Evolutionary conservation across 1,140 invertebrate species (phyloP).

Genomic region (Linepithema humile): DNA sequence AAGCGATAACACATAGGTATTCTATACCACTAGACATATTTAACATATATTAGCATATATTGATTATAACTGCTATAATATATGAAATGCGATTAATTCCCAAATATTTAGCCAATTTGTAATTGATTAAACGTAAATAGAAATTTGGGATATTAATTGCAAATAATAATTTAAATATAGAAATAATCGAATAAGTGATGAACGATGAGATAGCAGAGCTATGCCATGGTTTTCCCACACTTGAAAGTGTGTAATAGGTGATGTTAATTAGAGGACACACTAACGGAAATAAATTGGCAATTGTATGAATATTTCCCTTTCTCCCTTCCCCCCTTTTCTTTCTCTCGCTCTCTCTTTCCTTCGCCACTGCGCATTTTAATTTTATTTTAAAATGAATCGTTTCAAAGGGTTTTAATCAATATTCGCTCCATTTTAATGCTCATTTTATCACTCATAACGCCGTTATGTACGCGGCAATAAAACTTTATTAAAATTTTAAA

Average conservation of each 20-base stretch:
- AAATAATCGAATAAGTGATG: conserved; percentile 32
- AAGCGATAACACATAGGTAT: neutral
- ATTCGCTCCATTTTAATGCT: neutral
- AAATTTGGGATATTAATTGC: too few relatives aligned
- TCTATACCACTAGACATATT: neutral
- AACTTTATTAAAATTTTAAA: conserved; percentile 29
- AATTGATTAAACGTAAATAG: too few relatives aligned
- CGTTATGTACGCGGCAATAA: neutral
- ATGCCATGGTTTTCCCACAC: neutral
- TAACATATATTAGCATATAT: conserved; percentile 4
- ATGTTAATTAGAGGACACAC: conserved; percentile 36
- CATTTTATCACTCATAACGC: conserved; percentile 10
- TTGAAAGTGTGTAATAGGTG: conserved; percentile 31
- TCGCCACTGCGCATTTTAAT: neutral
- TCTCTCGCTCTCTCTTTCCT: neutral
- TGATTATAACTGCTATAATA: neutral
- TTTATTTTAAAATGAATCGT: conserved; percentile 33
- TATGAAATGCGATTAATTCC: conserved; percentile 22
- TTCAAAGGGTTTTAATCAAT: conserved; percentile 33
- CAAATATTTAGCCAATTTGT: conserved; percentile 38
- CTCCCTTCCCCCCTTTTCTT: neutral
- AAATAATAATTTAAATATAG: conserved; percentile 44
- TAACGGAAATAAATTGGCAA: conserved; percentile 12
- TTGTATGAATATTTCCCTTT: neutral
- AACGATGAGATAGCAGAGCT: conserved; percentile 14